Evolutionary conservation across 2,113 vertebrate genomes (phyloP).

Genomic region (Capricornis sumatraensis): DNA sequence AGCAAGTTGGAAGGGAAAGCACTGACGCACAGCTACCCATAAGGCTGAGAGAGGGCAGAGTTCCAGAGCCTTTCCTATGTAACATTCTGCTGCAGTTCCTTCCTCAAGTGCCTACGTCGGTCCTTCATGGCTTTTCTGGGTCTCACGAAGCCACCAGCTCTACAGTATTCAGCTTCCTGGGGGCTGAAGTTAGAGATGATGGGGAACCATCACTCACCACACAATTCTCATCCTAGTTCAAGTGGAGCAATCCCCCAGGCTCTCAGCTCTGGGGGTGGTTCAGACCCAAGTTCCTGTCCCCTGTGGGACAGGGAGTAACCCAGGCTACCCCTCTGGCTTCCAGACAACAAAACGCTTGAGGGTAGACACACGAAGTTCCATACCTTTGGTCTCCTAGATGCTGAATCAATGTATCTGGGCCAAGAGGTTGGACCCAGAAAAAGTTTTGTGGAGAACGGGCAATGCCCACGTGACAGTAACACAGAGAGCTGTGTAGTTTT

Average conservation of each 20-base stretch:
- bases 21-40: neutral
- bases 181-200: neutral
- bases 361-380: neutral
- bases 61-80: neutral
- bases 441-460: neutral
- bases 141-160: neutral
- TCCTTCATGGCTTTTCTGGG: neutral
- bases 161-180: neutral
- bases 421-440: neutral
- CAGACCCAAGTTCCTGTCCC: neutral
- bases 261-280: neutral
- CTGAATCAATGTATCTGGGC: neutral
- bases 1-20: too few species aligned
- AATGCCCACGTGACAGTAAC: neutral
- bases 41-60: neutral
- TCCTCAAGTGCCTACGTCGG: neutral
- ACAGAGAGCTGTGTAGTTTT: fast-evolving
- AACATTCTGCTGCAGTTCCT: neutral
- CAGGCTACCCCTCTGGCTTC: neutral
- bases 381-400: neutral
- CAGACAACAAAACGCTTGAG: neutral
- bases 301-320: neutral
- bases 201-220: neutral
- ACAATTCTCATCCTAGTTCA: neutral
- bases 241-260: neutral